These are phyloP conservation scores for Xestia rhomboidea DNA, from an alignment of 2,888 invertebrate genomes.

Conservation along the genomic window DNA sequence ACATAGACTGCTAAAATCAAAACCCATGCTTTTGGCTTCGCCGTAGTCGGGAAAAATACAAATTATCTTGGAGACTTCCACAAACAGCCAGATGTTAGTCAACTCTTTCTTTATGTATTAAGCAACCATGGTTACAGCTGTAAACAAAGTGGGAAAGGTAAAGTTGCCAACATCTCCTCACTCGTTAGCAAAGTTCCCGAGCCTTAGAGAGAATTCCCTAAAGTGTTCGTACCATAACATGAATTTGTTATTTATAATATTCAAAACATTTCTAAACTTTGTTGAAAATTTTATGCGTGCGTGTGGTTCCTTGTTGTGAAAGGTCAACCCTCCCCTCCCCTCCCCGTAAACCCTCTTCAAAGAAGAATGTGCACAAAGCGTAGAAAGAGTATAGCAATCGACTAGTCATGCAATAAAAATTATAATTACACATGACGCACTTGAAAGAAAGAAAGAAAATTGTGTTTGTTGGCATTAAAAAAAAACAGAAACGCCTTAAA, in stretches of 20 bases:
- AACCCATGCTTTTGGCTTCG: no score
- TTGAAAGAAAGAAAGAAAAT: no score
- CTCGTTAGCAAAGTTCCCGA: constrained; percentile 37
- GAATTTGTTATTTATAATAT: constrained; percentile 54
- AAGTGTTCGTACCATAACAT: constrained; percentile 39
- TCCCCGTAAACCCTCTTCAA: background rate
- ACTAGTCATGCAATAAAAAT: background rate
- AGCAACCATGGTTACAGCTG: background rate
- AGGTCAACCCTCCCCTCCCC: background rate
- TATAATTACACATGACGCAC: background rate
- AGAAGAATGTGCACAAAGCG: background rate
- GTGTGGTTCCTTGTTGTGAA: constrained; percentile 37
- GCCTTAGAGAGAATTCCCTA: constrained; percentile 39
- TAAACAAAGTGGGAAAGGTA: constrained; percentile 1
- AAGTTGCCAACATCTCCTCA: constrained; percentile 14
- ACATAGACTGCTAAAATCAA: no score
- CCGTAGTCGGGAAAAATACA: no score
- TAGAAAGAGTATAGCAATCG: background rate
- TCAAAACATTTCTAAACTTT: constrained; percentile 54
- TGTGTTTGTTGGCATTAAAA: no score
- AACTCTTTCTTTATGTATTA: background rate
- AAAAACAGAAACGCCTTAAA: no score
- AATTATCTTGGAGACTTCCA: background rate
- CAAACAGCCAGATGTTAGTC: background rate
- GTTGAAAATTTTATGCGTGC: constrained; percentile 21